Percentiles rank a stretch among this genome's conserved stretches.
phyloP scores from a whole-genome alignment of 2,113 vertebrate genomes.

The Leucosticte australis region DNA sequence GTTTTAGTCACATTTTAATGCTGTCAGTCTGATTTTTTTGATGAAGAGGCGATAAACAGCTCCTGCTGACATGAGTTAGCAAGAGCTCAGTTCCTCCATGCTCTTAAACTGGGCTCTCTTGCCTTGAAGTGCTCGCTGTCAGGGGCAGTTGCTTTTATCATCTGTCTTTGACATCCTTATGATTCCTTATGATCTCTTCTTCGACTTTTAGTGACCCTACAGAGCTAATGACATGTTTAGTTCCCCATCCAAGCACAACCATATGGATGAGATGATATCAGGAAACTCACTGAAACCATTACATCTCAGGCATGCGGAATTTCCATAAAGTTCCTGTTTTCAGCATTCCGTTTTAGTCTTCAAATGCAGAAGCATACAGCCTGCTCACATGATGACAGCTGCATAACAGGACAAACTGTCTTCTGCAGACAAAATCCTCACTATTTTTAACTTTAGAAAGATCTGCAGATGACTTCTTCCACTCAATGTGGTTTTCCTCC shows the following conservation, averaged over 20 bases:
- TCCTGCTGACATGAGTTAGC: neutral
- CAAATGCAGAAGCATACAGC: neutral
- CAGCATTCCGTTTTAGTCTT: neutral
- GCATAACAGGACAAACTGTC: constrained; percentile 17
- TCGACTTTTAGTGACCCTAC: neutral
- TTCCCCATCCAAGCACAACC: neutral
- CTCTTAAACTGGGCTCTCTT: neutral
- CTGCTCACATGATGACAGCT: constrained; percentile 20
- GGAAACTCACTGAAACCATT: neutral
- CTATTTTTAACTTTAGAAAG: constrained; percentile 44
- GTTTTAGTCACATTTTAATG: neutral
- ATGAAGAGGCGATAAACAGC: neutral
- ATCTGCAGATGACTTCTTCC: neutral
- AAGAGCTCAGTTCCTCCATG: neutral
- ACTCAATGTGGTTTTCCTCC: neutral
- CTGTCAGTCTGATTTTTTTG: neutral
- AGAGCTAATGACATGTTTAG: constrained; percentile 7
- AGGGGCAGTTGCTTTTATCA: neutral
- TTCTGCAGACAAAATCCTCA: neutral
- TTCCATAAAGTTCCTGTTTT: constrained; percentile 42
- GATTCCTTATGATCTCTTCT: constrained; percentile 15
- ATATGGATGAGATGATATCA: neutral
- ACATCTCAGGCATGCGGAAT: neutral
- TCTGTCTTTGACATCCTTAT: neutral
- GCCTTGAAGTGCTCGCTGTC: rapidly evolving